A percentile compares a stretch with the other conserved stretches of the same genome.
phyloP scores from a whole-genome alignment of 2,113 vertebrate genomes.

The Sturnira hondurensis region DNA sequence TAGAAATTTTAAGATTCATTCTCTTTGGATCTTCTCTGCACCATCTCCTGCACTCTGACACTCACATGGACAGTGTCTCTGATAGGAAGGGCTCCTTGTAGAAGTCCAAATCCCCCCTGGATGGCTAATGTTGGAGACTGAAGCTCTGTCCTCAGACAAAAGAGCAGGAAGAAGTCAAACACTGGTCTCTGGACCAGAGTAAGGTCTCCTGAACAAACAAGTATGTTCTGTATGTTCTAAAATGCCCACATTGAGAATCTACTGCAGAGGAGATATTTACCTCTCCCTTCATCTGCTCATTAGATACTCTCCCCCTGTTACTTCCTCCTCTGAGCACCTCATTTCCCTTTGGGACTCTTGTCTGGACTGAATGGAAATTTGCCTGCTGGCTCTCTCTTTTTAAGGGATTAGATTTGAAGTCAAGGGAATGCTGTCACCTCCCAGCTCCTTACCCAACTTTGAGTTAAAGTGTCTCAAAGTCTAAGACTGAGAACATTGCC shows the following conservation, averaged over 20 bases:
- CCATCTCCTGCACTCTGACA: not conserved
- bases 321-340: not conserved
- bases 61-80: not conserved
- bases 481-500: too few species aligned
- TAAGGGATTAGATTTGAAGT: not conserved
- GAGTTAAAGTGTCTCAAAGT: not conserved
- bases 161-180: not conserved
- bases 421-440: not conserved
- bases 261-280: not conserved
- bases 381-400: not conserved
- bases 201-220: not conserved
- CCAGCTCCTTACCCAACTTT: too few species aligned
- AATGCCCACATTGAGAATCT: not conserved
- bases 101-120: not conserved
- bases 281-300: not conserved
- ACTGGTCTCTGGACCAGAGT: not conserved
- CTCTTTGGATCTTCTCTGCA: not conserved
- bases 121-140: not conserved
- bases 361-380: not conserved
- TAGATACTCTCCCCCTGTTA: not conserved
- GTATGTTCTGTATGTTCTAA: accelerated
- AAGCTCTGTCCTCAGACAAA: not conserved
- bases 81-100: not conserved
- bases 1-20: not conserved
- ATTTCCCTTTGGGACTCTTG: not conserved